Base-by-base conservation (phyloP, 2,888 invertebrate genomes). In the Aphodius sticticus region DNA sequence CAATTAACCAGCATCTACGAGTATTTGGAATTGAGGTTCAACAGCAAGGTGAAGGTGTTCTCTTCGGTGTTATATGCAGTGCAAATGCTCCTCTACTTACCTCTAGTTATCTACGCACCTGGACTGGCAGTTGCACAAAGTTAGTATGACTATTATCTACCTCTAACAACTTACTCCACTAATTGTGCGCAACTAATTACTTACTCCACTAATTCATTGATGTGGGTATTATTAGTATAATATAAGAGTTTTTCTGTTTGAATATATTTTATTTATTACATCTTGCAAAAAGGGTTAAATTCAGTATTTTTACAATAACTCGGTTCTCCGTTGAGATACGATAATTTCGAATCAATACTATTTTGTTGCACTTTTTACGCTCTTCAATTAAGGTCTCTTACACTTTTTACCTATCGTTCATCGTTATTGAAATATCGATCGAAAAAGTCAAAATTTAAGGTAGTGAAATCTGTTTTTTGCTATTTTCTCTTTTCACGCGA, bases 1-100 rank as follows among this genome's bases (percentile, higher is more conserved):
- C 93, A 94, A 84, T 85, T 95, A 6, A 93, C 93, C 0, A 94
- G 94, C 36, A 92, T 92, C 76, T 94, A 93, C 84, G 93, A 93
- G 86, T 94, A 94, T 85, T 87, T 94, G 81, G 92, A 93, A 84
- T 89, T 92, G 85, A 89, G 94, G 83, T 94, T 93, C 84, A 91
- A 93, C 5, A 90, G 91, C 6, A 91, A 90, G 77, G 92, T 92
- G 0, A 89, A 93, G 37, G 90, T 91, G 2, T 91, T 93, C 77
- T 92, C 92, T 0, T 93, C 93, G 0, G 90, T 92, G 1, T 85
- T 94, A 5, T 93, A 92, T 84, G 90, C 92, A 0, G 85, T 93
- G 36, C 91, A 92, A 76, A 89, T 93, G 82, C 85, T 94, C 12
- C 89, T 92, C 86, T 88, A 92, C 80, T 86, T 93, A 16, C 93